Percentiles rank a stretch among this genome's conserved stretches.
These are phyloP conservation scores for Gallinago nigripennis DNA, from an alignment of 2,797 vertebrate genomes.

Conservation along the genomic window DNA sequence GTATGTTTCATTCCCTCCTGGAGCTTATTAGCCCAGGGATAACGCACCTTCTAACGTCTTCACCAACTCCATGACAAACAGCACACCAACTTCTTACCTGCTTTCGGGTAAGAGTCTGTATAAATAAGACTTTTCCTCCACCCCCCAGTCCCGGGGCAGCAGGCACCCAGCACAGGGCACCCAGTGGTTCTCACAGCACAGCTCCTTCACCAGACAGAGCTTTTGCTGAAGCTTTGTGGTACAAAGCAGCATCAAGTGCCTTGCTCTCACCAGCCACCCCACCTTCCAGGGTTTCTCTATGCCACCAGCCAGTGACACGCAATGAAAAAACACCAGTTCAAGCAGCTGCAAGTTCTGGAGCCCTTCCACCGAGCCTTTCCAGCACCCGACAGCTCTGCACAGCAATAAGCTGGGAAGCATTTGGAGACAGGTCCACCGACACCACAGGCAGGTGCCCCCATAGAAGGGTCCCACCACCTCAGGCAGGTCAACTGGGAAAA, in stretches of 20 bases:
- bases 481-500: neutral
- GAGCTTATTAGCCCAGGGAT: neutral
- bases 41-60: rapidly evolving
- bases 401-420: rapidly evolving
- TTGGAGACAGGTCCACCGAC: neutral
- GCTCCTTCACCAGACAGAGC: neutral
- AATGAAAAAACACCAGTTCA: neutral
- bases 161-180: neutral
- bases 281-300: rapidly evolving
- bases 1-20: neutral
- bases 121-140: too few species aligned
- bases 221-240: neutral
- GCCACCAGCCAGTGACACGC: neutral
- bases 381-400: neutral
- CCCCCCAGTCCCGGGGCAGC: neutral
- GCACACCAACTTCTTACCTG: rapidly evolving
- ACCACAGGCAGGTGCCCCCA: neutral
- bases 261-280: neutral
- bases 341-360: neutral
- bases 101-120: neutral
- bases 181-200: rapidly evolving
- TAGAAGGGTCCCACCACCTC: neutral
- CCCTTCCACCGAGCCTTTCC: neutral
- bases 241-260: neutral
- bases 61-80: too few species aligned